Evolutionary conservation across 2,113 vertebrate genomes (phyloP), one percentile per base, ranked within the genome.

Genomic region (Alosa alosa): DNA sequence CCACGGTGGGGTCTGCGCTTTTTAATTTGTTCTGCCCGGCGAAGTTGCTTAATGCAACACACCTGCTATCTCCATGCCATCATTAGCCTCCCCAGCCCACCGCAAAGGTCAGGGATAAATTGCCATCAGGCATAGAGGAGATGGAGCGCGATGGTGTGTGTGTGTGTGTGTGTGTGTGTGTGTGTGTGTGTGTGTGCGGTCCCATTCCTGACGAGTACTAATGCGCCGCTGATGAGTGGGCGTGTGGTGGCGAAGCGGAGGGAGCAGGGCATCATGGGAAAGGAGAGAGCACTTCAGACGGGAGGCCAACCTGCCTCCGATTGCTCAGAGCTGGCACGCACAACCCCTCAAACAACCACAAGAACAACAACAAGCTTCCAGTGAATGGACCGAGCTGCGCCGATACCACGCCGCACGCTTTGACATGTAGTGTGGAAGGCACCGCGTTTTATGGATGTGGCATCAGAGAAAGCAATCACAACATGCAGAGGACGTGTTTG

Each of bases 11-110:
- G 90, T 89, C 87, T 87, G 90, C 91, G 89, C 90, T 90, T 93
- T 93, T 93, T 93, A 91, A 93, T 93, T 93, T 93, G 92, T 93
- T 94, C 92, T 90, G 86, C 91, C 91, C 88, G 17, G 81, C 86
- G 89, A 92, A 92, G 93, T 92, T 89, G 88, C 88, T 93, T 95
- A 86, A 86, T 88, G 75, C 83, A 68, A 46, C 81, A 39, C 85
- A 86, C 85, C 85, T 86, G 85, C 47, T 60, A 82, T 57, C 31
- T 60, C 50, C 20, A 22, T 9, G 31, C 50, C 78, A 41, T 82
- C 81, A 55, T 82, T 86, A 86, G 44, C 81, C 50, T n/a, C 9
- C 39, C 81, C 64, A 86, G 49, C 39, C 45, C 39, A 41, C 36
- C 36, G 22, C 39, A 39, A 81, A 81, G 85, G 78, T 60, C 85